phyloP scores from a whole-genome alignment of 1,140 invertebrate species.

The Mylabris phalerata region DNA sequence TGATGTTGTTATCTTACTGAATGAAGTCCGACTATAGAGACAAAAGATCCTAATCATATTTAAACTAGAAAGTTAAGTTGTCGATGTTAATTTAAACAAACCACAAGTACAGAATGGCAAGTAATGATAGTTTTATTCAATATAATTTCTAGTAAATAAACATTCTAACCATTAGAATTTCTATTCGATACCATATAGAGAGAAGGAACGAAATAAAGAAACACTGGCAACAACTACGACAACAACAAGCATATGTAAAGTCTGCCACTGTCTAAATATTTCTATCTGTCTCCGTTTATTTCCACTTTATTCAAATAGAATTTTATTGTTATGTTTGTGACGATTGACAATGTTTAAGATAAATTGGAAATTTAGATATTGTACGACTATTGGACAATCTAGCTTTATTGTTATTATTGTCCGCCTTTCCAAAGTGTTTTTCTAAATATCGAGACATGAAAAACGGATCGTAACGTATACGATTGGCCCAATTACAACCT shows the following conservation, averaged over 20 bases:
- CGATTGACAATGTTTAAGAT: conserved; percentile 29
- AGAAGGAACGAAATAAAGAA: background rate
- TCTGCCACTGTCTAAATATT: conserved; percentile 14
- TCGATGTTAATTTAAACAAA: conserved; percentile 27
- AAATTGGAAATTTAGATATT: conserved; percentile 23
- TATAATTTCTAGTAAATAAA: conserved; percentile 31
- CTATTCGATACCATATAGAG: conserved; percentile 24
- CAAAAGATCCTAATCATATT: conserved; percentile 6
- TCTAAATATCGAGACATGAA: too few species aligned
- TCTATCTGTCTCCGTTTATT: conserved; percentile 1
- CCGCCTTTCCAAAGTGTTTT: conserved; percentile 12
- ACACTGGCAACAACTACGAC: background rate
- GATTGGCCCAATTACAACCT: too few species aligned
- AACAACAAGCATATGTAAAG: conserved; percentile 22
- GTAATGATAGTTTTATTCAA: conserved; percentile 27
- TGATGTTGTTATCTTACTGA: background rate
- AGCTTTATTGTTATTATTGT: conserved; percentile 22
- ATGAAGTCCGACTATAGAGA: background rate
- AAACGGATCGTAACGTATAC: too few species aligned
- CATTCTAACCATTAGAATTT: conserved; percentile 28
- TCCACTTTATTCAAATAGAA: conserved; percentile 11
- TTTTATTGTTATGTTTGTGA: conserved; percentile 28
- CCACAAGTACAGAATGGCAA: conserved; percentile 21
- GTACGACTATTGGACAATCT: conserved; percentile 24
- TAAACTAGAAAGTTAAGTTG: conserved; percentile 18